These are phyloP conservation scores for Heptranchias perlo DNA, from an alignment of 2,113 vertebrate genomes.

Conservation along the genomic window DNA sequence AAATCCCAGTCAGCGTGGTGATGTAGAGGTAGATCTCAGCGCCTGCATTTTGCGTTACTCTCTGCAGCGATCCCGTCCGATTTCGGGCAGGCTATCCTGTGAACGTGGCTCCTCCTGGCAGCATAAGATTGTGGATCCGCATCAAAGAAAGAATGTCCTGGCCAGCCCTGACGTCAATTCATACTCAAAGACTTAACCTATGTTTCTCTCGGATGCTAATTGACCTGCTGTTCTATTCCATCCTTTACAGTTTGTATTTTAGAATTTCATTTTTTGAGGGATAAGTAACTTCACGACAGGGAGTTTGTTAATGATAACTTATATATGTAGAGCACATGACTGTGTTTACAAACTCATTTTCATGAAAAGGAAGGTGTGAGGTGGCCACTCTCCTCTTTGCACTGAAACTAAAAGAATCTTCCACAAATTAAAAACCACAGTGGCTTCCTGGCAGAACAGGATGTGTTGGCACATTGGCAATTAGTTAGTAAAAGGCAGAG, in stretches of 20 bases:
- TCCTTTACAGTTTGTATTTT: neutral
- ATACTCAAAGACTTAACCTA: neutral
- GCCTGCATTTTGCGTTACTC: neutral
- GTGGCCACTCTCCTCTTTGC: neutral
- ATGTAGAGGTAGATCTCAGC: no score
- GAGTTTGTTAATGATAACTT: no score
- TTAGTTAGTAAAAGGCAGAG: neutral
- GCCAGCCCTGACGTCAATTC: neutral
- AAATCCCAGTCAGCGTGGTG: neutral
- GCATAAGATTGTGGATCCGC: no score
- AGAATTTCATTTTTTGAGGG: neutral
- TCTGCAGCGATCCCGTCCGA: neutral
- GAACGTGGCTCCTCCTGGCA: neutral
- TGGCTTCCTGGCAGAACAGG: neutral
- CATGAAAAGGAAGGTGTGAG: neutral
- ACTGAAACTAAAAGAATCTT: neutral
- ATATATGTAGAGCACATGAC: neutral
- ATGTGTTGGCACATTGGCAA: neutral
- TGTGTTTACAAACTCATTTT: neutral
- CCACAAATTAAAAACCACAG: neutral
- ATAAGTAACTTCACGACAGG: neutral
- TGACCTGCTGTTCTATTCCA: neutral
- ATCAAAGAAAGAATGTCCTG: neutral
- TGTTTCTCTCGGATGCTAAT: neutral
- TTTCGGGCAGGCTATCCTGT: neutral